Base-by-base conservation (phyloP, 2,113 vertebrate genomes). In the Eleginops maclovinus region DNA sequence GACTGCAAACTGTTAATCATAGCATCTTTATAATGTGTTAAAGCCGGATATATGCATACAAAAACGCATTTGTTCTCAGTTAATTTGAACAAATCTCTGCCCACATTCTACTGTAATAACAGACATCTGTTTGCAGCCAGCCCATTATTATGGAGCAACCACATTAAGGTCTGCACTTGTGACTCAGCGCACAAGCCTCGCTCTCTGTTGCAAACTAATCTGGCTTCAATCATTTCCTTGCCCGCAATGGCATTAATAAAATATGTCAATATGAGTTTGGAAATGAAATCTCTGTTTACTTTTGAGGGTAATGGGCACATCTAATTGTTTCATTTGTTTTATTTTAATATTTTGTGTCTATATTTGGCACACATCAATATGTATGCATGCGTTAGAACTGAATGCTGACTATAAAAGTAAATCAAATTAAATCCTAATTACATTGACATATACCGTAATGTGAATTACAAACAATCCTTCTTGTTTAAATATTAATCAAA, bases 231-330 rank as follows among this genome's bases (percentile, higher is more conserved):
- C 15, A 81, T 79, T 73, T 65, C 72, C 82, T 55, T 4, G 2
- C 55, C 56, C 61, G 50, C 54, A 68, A 61, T 49, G 36, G 40
- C 50, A 41, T 76, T 56, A 72, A 82, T 77, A 61, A 82, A 72
- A 79, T 50, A 79, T 65, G 62, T 14, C 62, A n/a, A 40, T 69
- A 36, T 69, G 43, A 60, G 43, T 63, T 70, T 5, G 21, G 66
- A 85, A 88, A 69, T 83, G 12, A 75, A 75, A 71, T 59, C 15
- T 63, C 16, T 75, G 70, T 75, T 74, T 73, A 44, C 63, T 59
- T 55, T 41, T 14, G 46, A 24, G 10, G 16, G 3, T 54, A 75
- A 61, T 21, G 43, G 50, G 28, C 41, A 21, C 10, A 14, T 5
- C 41, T 70, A 44, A 79, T 77, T 76, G 43, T 64, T 81, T 74